Evolutionary conservation across 2,888 invertebrate species (phyloP).

Genomic region (Baronia brevicornis): DNA sequence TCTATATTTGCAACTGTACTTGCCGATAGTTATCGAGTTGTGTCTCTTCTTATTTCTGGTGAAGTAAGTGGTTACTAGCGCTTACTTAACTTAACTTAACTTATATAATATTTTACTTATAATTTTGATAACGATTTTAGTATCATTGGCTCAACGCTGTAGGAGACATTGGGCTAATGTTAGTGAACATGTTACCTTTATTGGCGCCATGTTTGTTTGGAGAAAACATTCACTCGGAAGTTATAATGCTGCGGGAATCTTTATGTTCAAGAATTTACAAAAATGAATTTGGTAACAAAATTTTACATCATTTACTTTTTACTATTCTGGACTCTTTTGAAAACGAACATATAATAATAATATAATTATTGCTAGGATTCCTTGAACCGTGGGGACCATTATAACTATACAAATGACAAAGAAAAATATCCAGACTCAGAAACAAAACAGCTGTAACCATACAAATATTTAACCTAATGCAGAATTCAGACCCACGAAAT

Average conservation of each 20-base stretch:
- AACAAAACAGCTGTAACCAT: too few relatives aligned
- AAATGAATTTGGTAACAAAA: constrained; percentile 17
- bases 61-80: constrained; percentile 28
- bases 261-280: constrained; percentile 17
- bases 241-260: constrained; percentile 14
- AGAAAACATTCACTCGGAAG: constrained; percentile 16
- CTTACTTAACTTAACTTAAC: too few relatives aligned
- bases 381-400: too few relatives aligned
- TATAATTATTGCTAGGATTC: too few relatives aligned
- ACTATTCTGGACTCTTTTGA: neutral
- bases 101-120: too few relatives aligned
- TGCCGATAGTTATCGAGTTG: constrained; percentile 30
- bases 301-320: neutral
- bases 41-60: constrained; percentile 31
- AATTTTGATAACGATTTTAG: too few relatives aligned
- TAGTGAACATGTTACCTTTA: constrained; percentile 20
- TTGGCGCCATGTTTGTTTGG: constrained; percentile 5
- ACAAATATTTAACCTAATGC: too few relatives aligned
- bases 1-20: constrained; percentile 36
- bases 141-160: neutral
- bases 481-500: too few relatives aligned
- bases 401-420: too few relatives aligned
- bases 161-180: neutral
- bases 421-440: too few relatives aligned
- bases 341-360: too few relatives aligned